A percentile compares a stretch with the other conserved stretches of the same genome.
Evolutionary conservation across 2,797 vertebrate genomes (phyloP).

Genomic region (Pseudomugil gertrudae): DNA sequence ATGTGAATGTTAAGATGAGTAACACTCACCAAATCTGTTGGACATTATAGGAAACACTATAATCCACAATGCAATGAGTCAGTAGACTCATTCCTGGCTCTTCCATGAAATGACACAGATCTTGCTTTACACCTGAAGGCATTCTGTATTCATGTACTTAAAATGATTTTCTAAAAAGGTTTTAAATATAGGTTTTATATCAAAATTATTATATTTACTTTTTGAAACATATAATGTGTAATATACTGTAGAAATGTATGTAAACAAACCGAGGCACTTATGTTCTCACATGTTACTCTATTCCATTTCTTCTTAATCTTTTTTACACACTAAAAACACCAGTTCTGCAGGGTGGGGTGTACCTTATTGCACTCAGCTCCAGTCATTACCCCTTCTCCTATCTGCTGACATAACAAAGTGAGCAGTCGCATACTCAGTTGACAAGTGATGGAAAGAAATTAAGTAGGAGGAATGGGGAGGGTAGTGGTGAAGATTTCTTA

Average conservation of each 20-base stretch:
- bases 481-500: slow-evolving; percentile 49
- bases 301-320: slow-evolving; percentile 36
- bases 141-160: too few species aligned
- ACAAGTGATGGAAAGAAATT: slow-evolving; percentile 72
- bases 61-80: too few species aligned
- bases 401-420: slow-evolving; percentile 73
- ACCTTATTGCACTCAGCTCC: slow-evolving; percentile 31
- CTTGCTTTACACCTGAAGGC: too few species aligned
- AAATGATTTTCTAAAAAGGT: too few species aligned
- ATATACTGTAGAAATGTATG: background rate
- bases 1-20: too few species aligned
- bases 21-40: too few species aligned
- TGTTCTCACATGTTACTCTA: slow-evolving; percentile 30
- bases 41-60: too few species aligned
- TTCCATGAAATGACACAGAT: too few species aligned
- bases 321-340: slow-evolving; percentile 34
- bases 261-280: slow-evolving; percentile 15
- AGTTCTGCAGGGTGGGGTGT: slow-evolving; percentile 36
- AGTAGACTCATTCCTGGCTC: too few species aligned
- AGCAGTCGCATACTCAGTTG: slow-evolving; percentile 68
- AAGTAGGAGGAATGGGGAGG: slow-evolving; percentile 38
- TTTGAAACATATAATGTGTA: slow-evolving; percentile 2
- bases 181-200: background rate
- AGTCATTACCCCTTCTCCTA: slow-evolving; percentile 60
- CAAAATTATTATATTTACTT: background rate